Percentiles rank a stretch among this genome's conserved stretches.
phyloP scores from a whole-genome alignment of 2,113 vertebrate genomes.

The Syrrhaptes paradoxus region DNA sequence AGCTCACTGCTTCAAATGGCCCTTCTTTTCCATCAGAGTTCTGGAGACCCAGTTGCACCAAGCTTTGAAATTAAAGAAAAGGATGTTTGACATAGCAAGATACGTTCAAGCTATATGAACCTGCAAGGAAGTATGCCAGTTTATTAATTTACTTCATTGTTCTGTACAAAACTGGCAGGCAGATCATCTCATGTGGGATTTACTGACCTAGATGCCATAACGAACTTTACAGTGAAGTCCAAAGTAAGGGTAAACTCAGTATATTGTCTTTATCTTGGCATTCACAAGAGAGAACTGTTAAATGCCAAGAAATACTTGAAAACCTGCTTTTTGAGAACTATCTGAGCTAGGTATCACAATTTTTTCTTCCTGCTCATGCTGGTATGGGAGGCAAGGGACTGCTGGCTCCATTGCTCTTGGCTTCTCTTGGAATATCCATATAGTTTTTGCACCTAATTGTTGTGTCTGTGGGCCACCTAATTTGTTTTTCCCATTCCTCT shows the following conservation, averaged over 20 bases:
- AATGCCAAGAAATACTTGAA: not conserved
- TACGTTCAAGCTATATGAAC: not conserved
- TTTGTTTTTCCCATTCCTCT: not conserved
- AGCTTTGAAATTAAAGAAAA: not conserved
- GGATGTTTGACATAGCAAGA: not conserved
- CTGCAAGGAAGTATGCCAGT: not conserved
- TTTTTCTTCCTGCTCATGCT: not conserved
- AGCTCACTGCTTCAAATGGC: not conserved
- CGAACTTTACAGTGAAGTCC: not conserved
- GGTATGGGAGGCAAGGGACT: not conserved
- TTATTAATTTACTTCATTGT: not conserved
- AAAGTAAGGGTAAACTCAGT: not conserved
- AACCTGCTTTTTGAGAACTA: not conserved
- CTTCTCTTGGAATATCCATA: not conserved
- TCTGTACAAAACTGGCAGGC: not conserved
- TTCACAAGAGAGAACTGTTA: not conserved
- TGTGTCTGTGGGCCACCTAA: not conserved
- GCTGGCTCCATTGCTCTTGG: not conserved
- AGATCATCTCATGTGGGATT: not conserved
- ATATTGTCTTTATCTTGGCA: not conserved
- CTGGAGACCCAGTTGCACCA: not conserved
- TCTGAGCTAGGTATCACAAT: not conserved
- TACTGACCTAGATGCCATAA: not conserved
- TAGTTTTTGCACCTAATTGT: not conserved
- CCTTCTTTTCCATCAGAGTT: not conserved